phyloP scores from a whole-genome alignment of 2,113 vertebrate genomes.

The Microtus montanus region DNA sequence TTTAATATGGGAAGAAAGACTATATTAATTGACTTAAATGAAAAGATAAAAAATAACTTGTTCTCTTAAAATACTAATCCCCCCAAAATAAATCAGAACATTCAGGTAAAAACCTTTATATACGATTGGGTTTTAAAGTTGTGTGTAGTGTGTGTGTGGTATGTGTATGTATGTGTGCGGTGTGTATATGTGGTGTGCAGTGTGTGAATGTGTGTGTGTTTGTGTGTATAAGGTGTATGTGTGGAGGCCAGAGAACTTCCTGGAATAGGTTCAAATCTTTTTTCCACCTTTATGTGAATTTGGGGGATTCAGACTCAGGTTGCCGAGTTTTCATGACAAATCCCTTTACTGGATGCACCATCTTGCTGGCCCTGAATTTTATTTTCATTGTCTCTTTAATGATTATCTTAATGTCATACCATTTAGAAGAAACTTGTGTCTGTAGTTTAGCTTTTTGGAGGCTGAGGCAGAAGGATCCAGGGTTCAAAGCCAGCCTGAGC shows the following conservation, averaged over 20 bases:
- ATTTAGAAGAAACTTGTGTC: neutral
- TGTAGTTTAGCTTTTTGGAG: neutral
- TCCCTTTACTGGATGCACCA: neutral
- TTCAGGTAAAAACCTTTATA: neutral
- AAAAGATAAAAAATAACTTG: conserved; percentile 36
- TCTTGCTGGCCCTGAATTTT: neutral
- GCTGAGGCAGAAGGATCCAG: neutral
- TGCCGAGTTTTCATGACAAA: neutral
- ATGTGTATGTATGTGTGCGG: neutral
- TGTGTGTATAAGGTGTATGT: neutral
- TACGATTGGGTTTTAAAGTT: neutral
- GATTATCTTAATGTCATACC: neutral
- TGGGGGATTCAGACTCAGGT: neutral
- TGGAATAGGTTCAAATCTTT: neutral
- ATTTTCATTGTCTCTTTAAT: neutral
- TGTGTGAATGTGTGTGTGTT: neutral
- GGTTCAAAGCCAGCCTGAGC: neutral
- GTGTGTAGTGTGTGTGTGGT: neutral
- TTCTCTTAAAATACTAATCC: conserved; percentile 29
- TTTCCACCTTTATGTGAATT: neutral
- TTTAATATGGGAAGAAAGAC: conserved; percentile 16
- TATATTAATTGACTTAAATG: conserved; percentile 33
- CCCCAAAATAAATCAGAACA: neutral
- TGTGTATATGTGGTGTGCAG: neutral
- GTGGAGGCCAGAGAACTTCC: neutral